Evolutionary conservation across 2,797 vertebrate species (phyloP).

Genomic region (Pseudochirops corinnae): DNA sequence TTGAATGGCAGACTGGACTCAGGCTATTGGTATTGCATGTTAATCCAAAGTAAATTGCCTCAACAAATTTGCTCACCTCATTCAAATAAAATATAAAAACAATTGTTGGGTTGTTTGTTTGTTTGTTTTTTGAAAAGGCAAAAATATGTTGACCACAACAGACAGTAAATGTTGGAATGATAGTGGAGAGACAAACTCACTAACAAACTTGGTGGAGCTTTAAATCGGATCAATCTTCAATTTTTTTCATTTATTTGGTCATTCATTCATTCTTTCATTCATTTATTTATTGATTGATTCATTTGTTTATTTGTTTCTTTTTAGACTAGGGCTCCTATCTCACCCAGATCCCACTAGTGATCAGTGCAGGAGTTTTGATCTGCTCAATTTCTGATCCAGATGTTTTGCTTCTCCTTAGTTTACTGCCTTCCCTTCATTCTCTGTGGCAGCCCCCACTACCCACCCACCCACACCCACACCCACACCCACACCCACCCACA

Average conservation of each 20-base stretch:
- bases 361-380: background rate
- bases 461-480: too few species aligned
- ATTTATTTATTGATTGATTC: background rate
- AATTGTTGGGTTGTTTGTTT: background rate
- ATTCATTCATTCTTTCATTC: background rate
- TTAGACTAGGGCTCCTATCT: background rate
- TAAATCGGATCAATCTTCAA: background rate
- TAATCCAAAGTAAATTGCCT: background rate
- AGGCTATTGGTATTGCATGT: background rate
- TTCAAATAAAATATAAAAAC: background rate
- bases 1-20: background rate
- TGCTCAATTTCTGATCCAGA: background rate
- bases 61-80: background rate
- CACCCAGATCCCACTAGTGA: background rate
- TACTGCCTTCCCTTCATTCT: background rate
- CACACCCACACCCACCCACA: too few species aligned
- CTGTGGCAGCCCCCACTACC: background rate
- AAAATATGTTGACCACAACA: background rate
- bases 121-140: background rate
- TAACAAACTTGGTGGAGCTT: background rate
- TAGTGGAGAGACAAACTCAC: background rate
- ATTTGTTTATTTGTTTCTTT: background rate
- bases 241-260: background rate
- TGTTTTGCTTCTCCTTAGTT: background rate
- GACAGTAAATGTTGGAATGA: background rate